phyloP scores from a whole-genome alignment of 2,797 vertebrate species.

The Xiphorhynchus erythropygius region DNA sequence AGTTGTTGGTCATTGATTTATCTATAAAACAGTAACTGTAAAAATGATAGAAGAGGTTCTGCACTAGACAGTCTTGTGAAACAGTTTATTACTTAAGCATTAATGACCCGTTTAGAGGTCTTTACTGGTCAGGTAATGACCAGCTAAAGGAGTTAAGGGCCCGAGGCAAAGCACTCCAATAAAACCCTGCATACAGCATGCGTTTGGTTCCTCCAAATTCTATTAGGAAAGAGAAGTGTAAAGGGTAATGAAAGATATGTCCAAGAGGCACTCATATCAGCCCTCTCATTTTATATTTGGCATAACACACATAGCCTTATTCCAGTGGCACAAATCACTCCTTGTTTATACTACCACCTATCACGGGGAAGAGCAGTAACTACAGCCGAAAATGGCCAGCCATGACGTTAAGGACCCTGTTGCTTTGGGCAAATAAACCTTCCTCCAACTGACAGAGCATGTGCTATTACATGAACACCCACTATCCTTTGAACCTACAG shows the following conservation, averaged over 20 bases:
- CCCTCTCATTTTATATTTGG: slow-evolving; percentile 64
- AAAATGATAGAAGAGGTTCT: slow-evolving; percentile 68
- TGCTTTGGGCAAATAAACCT: slow-evolving; percentile 19
- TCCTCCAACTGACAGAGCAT: background rate
- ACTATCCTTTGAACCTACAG: background rate
- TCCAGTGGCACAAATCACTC: slow-evolving; percentile 59
- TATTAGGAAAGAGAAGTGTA: slow-evolving; percentile 47
- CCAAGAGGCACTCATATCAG: slow-evolving; percentile 62
- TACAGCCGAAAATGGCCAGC: background rate
- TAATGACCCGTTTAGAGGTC: slow-evolving; percentile 73
- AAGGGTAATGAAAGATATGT: slow-evolving; percentile 64
- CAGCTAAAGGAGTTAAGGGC: slow-evolving; percentile 70
- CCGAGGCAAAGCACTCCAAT: slow-evolving; percentile 63
- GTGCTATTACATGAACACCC: background rate
- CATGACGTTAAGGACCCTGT: background rate
- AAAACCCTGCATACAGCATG: slow-evolving; percentile 59
- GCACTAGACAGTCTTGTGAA: slow-evolving; percentile 57
- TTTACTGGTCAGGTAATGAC: slow-evolving; percentile 73
- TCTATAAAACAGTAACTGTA: slow-evolving; percentile 71
- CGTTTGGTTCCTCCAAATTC: slow-evolving; percentile 56
- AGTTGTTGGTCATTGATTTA: slow-evolving; percentile 62
- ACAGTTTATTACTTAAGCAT: slow-evolving; percentile 74
- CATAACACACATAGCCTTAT: slow-evolving; percentile 32
- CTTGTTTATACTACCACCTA: slow-evolving; percentile 59
- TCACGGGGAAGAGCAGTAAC: background rate